These are phyloP conservation scores for Egretta garzetta DNA, from an alignment of 2,113 vertebrate species.

Conservation along the genomic window DNA sequence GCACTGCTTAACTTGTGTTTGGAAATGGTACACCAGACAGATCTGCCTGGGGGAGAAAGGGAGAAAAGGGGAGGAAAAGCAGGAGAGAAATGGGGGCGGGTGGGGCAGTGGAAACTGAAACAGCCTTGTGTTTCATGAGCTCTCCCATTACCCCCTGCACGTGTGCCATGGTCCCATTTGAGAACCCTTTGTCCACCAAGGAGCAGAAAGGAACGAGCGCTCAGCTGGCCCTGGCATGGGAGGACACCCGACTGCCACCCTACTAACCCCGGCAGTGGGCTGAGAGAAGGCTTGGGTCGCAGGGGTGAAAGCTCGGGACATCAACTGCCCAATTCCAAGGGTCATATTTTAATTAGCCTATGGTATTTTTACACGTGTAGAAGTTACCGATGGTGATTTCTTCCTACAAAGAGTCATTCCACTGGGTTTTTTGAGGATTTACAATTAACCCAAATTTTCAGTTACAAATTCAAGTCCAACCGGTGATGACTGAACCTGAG, in stretches of 20 bases:
- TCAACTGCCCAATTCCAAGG: not conserved
- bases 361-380: not conserved
- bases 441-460: not conserved
- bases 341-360: not conserved
- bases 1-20: not conserved
- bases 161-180: not conserved
- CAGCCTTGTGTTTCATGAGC: not conserved
- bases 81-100: rapidly evolving
- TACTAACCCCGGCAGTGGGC: not conserved
- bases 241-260: not conserved
- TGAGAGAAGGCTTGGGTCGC: not conserved
- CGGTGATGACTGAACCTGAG: not conserved
- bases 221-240: not conserved
- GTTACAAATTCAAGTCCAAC: not conserved
- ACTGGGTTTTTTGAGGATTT: not conserved
- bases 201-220: not conserved
- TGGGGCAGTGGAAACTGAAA: not conserved
- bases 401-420: not conserved
- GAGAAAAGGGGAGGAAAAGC: not conserved
- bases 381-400: not conserved
- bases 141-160: not conserved
- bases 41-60: not conserved
- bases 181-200: not conserved
- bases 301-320: not conserved
- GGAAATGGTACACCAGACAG: not conserved